Evolutionary conservation across 2,888 invertebrate species (phyloP).

Genomic region (Malthinus flaveolus): DNA sequence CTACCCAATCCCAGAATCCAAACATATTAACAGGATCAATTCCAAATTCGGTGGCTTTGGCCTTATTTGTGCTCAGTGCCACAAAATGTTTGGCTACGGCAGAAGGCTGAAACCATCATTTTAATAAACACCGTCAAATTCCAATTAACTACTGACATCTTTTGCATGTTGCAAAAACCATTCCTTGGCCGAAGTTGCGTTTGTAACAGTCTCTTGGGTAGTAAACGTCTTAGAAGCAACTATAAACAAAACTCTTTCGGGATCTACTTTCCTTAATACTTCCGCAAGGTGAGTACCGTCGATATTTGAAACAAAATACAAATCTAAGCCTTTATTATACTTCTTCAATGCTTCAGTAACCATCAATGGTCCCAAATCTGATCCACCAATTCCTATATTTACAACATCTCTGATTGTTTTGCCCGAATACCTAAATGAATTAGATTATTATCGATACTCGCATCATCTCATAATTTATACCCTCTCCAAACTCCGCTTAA

Average conservation of each 20-base stretch:
- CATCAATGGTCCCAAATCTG: conserved; percentile 98
- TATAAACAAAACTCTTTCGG: conserved; percentile 95
- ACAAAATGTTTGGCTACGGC: conserved; percentile 98
- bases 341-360: conserved; percentile 97
- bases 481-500: conserved; percentile 72
- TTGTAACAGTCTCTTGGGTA: conserved; percentile 98
- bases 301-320: conserved; percentile 98
- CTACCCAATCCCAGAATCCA: conserved; percentile 99
- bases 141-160: conserved; percentile 65
- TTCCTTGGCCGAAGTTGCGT: conserved; percentile 94
- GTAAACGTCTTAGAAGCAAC: conserved; percentile 99
- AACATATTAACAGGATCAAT: conserved; percentile 98
- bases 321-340: conserved; percentile 81
- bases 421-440: conserved; percentile 72
- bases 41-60: conserved; percentile 96
- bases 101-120: conserved; percentile 59
- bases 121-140: neutral
- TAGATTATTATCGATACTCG: neutral
- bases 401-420: conserved; percentile 95
- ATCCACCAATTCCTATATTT: conserved; percentile 99
- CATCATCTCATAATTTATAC: conserved; percentile 44
- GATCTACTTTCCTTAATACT: conserved; percentile 83
- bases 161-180: conserved; percentile 91
- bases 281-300: conserved; percentile 98
- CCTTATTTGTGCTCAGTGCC: conserved; percentile 92